Evolutionary conservation across 2,797 vertebrate genomes (phyloP), one percentile per base, ranked within the genome.

Genomic region (Fundulus diaphanus): DNA sequence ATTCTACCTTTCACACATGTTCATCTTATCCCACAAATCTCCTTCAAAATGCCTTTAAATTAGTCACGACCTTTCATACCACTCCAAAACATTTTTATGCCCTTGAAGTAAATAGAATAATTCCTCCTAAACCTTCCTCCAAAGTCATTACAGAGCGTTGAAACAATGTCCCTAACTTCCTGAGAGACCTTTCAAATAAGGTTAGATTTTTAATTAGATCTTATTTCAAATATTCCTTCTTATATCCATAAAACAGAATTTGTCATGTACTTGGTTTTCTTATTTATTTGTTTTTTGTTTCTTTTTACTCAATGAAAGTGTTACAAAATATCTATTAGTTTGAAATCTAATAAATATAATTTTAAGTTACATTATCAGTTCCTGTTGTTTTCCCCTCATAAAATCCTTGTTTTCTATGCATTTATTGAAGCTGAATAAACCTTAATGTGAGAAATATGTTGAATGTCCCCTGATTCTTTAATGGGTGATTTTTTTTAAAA

Each of bases 11-110:
- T 63, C 5, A 63, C 59, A 37, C 20, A 24, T 8, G 37, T 5
- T 37, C 37, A 63, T 11, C 18, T 61, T 22, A 3, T 35, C 22
- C 22, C 57, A 9, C 18, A 3, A 20, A 7, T 0, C 18, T 3
- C 33, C 29, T 61, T 61, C 18, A 61, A 61, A 61, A 61, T 61
- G 22, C 9, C 61, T 8, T 65, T 37, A 65, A n/a, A 65, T 65
- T n/a, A 35, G 31, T 61, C 33, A 22, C 20, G 7, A 35, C 18
- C 22, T 37, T 63, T 63, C 37, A 63, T 35, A 0, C 8, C 59
- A 63, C 59, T 37, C 37, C 4, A 24, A 37, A 9, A 63, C 24
- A 63, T 37, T 65, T 40, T 65, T 7, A 24, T 65, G 2, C 22
- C 22, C 27, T 11, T 24, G 22, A 63, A 11, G 18, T 22, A 40